Evolutionary conservation across 2,888 invertebrate genomes (phyloP).

Genomic region (Cecidostiba fungosa): DNA sequence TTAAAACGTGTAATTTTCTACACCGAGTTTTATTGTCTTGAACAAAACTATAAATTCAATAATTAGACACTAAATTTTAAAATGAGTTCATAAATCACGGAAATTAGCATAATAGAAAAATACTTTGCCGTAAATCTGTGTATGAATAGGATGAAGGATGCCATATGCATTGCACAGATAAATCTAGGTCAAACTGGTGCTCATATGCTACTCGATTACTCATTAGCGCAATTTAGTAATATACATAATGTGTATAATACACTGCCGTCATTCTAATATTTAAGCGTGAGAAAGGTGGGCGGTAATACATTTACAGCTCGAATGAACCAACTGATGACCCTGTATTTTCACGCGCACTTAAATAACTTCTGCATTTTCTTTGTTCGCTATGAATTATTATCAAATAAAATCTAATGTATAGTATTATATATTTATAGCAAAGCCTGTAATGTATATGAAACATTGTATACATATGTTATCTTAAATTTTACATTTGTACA

Average conservation of each 20-base stretch:
- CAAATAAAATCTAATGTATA: neutral
- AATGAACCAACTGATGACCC: slow-evolving; percentile 7
- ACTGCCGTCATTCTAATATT: slow-evolving; percentile 25
- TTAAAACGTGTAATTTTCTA: neutral
- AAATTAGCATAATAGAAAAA: neutral
- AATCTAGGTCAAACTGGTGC: slow-evolving; percentile 68
- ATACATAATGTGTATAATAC: slow-evolving; percentile 11
- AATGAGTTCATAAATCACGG: neutral
- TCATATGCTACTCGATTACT: slow-evolving; percentile 41
- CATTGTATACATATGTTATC: neutral
- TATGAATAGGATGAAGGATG: neutral
- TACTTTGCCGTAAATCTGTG: neutral
- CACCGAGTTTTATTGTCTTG: neutral
- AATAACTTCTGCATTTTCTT: neutral
- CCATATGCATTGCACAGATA: slow-evolving; percentile 58
- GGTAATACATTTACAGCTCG: neutral
- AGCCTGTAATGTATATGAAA: too few species aligned
- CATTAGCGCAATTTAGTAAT: slow-evolving; percentile 27
- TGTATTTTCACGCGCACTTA: neutral
- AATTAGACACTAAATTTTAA: neutral
- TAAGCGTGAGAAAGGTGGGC: slow-evolving; percentile 35
- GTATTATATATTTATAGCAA: too few species aligned
- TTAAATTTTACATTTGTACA: neutral
- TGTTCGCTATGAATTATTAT: neutral
- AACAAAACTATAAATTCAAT: neutral